Percentiles rank a stretch among this genome's conserved stretches.
These are phyloP conservation scores for Arremon brunneinucha DNA, from an alignment of 2,797 vertebrate species.

Conservation along the genomic window DNA sequence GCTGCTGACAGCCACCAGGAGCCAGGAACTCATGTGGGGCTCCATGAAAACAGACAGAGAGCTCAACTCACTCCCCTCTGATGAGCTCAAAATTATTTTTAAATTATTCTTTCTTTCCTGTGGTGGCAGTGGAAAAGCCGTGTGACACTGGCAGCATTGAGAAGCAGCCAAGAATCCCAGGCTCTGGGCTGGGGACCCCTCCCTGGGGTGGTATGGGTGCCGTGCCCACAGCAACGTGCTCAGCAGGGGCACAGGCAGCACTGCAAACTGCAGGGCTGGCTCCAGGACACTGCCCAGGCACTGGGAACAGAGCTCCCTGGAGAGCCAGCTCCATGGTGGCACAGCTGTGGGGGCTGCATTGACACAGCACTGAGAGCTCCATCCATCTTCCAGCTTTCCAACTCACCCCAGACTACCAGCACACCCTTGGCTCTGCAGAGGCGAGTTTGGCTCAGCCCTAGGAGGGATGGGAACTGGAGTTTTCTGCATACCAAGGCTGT, in stretches of 20 bases:
- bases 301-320: background rate
- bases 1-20: background rate
- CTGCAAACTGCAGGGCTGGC: background rate
- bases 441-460: rapidly evolving
- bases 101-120: background rate
- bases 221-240: rapidly evolving
- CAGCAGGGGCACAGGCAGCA: rapidly evolving
- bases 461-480: background rate
- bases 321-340: rapidly evolving
- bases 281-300: background rate
- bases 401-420: background rate
- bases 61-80: background rate
- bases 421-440: background rate
- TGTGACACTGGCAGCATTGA: rapidly evolving
- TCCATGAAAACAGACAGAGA: constrained; percentile 14
- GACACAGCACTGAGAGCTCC: background rate
- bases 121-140: background rate
- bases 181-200: background rate
- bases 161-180: background rate
- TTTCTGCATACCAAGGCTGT: background rate
- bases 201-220: background rate
- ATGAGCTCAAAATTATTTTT: background rate
- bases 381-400: background rate
- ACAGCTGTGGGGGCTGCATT: background rate
- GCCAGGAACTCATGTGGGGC: background rate